phyloP scores from a whole-genome alignment of 2,797 vertebrate genomes.

The Eospalax fontanierii region DNA sequence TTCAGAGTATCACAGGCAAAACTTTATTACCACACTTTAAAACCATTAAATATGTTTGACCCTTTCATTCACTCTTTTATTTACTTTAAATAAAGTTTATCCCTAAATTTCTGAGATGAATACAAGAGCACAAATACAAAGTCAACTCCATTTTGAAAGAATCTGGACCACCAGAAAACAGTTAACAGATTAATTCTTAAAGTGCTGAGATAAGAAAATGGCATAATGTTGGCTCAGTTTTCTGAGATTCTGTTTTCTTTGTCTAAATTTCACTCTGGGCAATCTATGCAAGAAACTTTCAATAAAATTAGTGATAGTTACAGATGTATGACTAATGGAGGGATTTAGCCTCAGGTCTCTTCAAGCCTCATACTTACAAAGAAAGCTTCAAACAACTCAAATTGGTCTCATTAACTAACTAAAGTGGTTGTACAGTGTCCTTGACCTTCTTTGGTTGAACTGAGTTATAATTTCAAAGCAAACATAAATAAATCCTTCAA shows the following conservation, averaged over 20 bases:
- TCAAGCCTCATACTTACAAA: constrained; percentile 47
- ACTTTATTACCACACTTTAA: constrained; percentile 6
- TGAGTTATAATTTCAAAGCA: constrained; percentile 50
- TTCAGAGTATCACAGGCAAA: neutral
- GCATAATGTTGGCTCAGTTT: constrained; percentile 10
- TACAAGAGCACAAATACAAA: constrained; percentile 44
- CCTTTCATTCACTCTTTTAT: constrained; percentile 55
- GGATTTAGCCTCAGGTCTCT: constrained; percentile 31
- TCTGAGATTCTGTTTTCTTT: neutral
- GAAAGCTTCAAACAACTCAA: constrained; percentile 19
- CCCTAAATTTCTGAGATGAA: constrained; percentile 71
- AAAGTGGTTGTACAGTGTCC: neutral
- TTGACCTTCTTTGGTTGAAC: neutral
- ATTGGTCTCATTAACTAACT: constrained; percentile 62
- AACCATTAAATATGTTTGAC: neutral
- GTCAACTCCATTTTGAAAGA: neutral
- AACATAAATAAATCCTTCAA: constrained; percentile 9
- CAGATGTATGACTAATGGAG: neutral
- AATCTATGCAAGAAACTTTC: constrained; percentile 37
- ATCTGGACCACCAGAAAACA: neutral
- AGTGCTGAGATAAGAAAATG: neutral
- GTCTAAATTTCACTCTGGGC: constrained; percentile 1
- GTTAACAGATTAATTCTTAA: neutral
- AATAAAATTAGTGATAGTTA: constrained; percentile 33
- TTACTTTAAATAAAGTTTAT: constrained; percentile 70